Evolutionary conservation across 2,113 vertebrate genomes (phyloP).

Genomic region (Mobula hypostoma): DNA sequence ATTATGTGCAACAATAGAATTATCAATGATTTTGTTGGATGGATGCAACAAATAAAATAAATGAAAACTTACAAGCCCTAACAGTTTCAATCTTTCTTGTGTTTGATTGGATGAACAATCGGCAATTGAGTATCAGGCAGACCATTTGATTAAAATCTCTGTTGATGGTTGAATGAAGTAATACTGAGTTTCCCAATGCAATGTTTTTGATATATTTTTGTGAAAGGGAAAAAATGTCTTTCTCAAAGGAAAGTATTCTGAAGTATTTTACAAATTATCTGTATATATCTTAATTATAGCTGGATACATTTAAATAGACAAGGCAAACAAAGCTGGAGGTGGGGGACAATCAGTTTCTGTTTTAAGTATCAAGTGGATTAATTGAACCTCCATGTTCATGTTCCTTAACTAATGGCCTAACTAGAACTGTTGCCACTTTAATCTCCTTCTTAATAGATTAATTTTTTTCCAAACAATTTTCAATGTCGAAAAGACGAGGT

Average conservation of each 20-base stretch:
- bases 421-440: neutral
- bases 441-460: slow-evolving; percentile 1
- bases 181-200: neutral
- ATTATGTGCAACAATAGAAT: too few relatives aligned
- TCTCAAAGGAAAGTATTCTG: neutral
- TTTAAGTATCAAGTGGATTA: slow-evolving; percentile 19
- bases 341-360: neutral
- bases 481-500: neutral
- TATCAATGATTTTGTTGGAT: too few relatives aligned
- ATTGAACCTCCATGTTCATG: neutral
- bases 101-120: neutral
- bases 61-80: too few relatives aligned
- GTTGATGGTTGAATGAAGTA: neutral
- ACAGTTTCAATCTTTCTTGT: neutral
- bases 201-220: neutral
- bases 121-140: neutral
- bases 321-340: neutral
- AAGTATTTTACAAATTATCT: neutral
- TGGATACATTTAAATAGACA: neutral
- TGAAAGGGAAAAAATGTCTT: neutral
- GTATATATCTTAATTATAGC: neutral
- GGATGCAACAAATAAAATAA: too few relatives aligned
- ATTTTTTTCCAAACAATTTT: neutral
- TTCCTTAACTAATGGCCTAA: neutral
- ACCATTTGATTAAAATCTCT: neutral